A percentile compares a stretch with the other conserved stretches of the same genome.
phyloP scores from a whole-genome alignment of 2,113 vertebrate species.

The Macquaria australasica region DNA sequence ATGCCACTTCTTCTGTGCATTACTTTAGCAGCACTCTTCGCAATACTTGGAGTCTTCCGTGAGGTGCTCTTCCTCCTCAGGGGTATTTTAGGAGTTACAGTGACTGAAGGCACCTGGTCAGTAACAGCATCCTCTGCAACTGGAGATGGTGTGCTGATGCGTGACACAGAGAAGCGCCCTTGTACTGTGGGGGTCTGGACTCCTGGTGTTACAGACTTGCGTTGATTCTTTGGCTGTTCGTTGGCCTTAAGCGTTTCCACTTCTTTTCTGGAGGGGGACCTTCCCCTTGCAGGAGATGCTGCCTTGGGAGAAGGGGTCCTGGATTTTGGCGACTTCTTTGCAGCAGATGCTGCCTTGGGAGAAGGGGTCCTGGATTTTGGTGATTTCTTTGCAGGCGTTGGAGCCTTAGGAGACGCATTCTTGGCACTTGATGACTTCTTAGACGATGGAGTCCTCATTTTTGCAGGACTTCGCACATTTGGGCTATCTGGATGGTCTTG shows the following conservation, averaged over 20 bases:
- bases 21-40: constrained; percentile 73
- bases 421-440: constrained; percentile 45
- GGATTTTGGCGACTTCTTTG: constrained; percentile 42
- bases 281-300: constrained; percentile 30
- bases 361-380: constrained; percentile 42
- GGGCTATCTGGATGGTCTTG: constrained; percentile 3
- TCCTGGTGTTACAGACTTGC: neutral
- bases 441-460: constrained; percentile 48
- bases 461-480: constrained; percentile 25
- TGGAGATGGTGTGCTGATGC: constrained; percentile 77
- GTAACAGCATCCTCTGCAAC: constrained; percentile 9
- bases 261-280: constrained; percentile 25
- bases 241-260: constrained; percentile 1
- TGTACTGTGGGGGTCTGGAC: constrained; percentile 43
- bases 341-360: constrained; percentile 55
- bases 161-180: constrained; percentile 88
- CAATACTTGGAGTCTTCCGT: constrained; percentile 69
- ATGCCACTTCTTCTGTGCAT: constrained; percentile 87
- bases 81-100: constrained; percentile 53
- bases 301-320: constrained; percentile 40
- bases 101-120: neutral
- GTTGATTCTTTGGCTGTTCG: no score
- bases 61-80: constrained; percentile 56
- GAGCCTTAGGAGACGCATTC: constrained; percentile 44
- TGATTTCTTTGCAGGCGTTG: neutral